A percentile compares a stretch with the other conserved stretches of the same genome.
These are phyloP conservation scores for Phaenicophaeus curvirostris DNA, from an alignment of 2,797 vertebrate genomes.

Conservation along the genomic window DNA sequence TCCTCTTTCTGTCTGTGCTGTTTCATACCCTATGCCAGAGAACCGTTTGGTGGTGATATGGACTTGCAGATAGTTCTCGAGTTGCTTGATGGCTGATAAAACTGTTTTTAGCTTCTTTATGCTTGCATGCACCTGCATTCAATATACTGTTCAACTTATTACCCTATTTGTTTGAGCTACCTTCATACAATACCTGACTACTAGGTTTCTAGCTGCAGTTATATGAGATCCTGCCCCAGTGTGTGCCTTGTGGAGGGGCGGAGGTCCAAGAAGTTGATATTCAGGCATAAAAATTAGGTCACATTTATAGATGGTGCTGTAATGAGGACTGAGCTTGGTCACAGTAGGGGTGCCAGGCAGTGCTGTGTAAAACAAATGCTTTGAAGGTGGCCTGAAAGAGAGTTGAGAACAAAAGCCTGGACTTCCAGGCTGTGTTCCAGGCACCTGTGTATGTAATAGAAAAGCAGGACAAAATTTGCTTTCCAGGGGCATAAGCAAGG, in stretches of 20 bases:
- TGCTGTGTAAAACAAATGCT: conserved; percentile 37
- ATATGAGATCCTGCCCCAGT: background rate
- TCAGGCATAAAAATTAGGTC: conserved; percentile 43
- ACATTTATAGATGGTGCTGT: background rate
- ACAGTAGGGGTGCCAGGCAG: conserved; percentile 41
- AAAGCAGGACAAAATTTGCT: conserved; percentile 22
- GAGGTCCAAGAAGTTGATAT: conserved; percentile 32
- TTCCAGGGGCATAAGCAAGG: background rate
- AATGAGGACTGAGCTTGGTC: conserved; percentile 46
- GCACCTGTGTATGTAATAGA: conserved; percentile 8
- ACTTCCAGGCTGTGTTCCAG: conserved; percentile 30
- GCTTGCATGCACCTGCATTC: background rate
- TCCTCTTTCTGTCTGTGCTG: background rate
- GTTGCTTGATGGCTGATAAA: background rate
- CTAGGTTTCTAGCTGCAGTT: background rate
- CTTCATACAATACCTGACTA: background rate
- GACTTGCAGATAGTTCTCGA: background rate
- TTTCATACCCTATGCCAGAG: background rate
- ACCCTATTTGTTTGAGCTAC: background rate
- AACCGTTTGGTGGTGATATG: background rate
- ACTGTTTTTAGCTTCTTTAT: background rate
- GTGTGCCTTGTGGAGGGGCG: background rate
- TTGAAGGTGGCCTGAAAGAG: conserved; percentile 29
- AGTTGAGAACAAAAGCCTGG: conserved; percentile 19
- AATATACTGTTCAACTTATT: background rate